Conservation (phyloP, 1,140 invertebrate genomes). For the Hyposmocoma kahamanoa region DNA sequence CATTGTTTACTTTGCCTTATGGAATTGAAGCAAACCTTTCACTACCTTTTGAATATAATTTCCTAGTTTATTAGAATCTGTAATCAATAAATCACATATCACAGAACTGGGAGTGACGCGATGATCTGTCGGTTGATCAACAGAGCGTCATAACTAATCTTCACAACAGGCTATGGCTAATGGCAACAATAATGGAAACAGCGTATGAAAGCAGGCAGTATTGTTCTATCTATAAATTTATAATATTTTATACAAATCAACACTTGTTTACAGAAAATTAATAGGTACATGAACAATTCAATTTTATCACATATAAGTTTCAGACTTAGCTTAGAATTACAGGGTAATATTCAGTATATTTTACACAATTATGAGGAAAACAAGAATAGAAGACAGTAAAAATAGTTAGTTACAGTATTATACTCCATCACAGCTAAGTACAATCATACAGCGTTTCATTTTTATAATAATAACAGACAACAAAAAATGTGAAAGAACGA, state of each 20-base stretch:
- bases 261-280: not conserved
- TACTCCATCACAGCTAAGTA: constrained; percentile 40
- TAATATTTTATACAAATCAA: not conserved
- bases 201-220: not conserved
- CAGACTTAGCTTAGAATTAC: constrained; percentile 42
- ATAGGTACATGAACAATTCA: constrained; percentile 32
- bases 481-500: no score
- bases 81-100: not conserved
- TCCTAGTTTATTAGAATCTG: no score
- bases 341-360: constrained; percentile 20
- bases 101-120: not conserved
- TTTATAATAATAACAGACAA: no score
- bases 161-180: not conserved
- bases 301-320: constrained; percentile 53
- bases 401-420: constrained; percentile 18
- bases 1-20: no score
- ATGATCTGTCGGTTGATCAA: not conserved
- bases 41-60: no score
- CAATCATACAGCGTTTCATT: no score
- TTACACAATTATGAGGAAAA: constrained; percentile 30
- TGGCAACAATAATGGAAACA: not conserved
- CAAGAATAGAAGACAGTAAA: constrained; percentile 12
- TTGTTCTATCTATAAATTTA: not conserved
- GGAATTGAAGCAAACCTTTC: no score
- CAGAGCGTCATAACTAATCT: not conserved